Conservation (phyloP, 1,140 invertebrate species). For the Harpegnathos saltator region DNA sequence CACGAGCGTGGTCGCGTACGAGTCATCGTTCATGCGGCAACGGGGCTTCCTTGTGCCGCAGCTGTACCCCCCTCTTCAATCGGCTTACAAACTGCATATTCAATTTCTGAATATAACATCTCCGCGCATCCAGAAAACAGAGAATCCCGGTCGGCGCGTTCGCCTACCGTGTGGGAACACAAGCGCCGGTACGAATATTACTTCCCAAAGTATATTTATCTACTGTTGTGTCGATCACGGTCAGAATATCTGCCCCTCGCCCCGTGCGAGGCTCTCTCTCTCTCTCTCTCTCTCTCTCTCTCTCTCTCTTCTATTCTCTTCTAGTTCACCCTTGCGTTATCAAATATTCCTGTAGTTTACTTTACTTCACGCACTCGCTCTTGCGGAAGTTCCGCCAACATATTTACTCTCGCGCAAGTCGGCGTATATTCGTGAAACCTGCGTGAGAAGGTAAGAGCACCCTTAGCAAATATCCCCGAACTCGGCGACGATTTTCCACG, state of each 20-base stretch:
- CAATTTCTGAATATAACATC: constrained; percentile 60
- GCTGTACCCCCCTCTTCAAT: constrained; percentile 32
- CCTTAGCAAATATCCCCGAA: constrained; percentile 14
- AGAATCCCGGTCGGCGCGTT: not conserved
- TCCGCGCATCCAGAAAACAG: constrained; percentile 2
- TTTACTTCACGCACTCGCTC: constrained; percentile 33
- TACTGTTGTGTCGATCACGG: constrained; percentile 60
- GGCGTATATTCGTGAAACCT: constrained; percentile 3
- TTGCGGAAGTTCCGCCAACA: constrained; percentile 28
- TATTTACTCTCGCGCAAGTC: constrained; percentile 32
- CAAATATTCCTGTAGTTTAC: constrained; percentile 46
- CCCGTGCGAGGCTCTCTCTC: not conserved
- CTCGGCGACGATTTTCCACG: not conserved
- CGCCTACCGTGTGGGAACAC: constrained; percentile 1
- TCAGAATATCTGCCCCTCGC: constrained; percentile 6
- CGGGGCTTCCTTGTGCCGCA: constrained; percentile 6
- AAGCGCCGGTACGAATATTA: constrained; percentile 30
- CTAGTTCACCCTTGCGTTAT: constrained; percentile 10
- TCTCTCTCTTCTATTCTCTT: too few species aligned
- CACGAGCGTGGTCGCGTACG: not conserved
- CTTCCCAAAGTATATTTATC: constrained; percentile 58
- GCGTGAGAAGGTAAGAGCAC: constrained; percentile 5
- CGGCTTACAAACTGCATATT: constrained; percentile 66
- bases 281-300: too few species aligned
- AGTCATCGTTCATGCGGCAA: constrained; percentile 11